Evolutionary conservation across 1,140 invertebrate species (phyloP), one percentile per base, ranked within the genome.

Genomic region (Trachelipus rathkii): DNA sequence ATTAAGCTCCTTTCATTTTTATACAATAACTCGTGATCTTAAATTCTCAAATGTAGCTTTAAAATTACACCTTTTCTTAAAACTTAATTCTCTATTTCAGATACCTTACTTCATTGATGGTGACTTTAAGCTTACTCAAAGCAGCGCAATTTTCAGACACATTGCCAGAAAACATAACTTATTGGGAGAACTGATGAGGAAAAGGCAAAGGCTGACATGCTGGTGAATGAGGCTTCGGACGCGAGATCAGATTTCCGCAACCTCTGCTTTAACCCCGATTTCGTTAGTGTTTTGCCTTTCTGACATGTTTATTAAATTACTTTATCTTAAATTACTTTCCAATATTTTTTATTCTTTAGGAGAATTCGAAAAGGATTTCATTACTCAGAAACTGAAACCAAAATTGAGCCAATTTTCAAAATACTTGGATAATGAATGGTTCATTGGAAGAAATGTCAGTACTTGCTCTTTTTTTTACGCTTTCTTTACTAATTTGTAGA

Each of bases 51-150:
- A 70, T 70, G 11, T n/a, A 70, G 11, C 11, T 23, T 21, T 15
- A n/a, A 21, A 23, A 21, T 13, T 70, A 70, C 24, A 8, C 21
- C n/a, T n/a, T n/a, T n/a, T n/a, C n/a, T n/a, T n/a, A n/a, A 60
- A 60, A 11, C 11, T n/a, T 7, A 6, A 19, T 44, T 10, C 50
- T 43, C 4, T 0, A 43, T 72, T 43, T 9, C 77, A 88, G 87
- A 82, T 88, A n/a, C 88, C 88, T 21, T 88, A 88, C 80, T 87
- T 85, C 74, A 87, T 88, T 78, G 87, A 88, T 82, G 87, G 86
- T 7, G 84, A 88, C 70, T 75, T 85, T 0, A 87, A 87, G 78
- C 75, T 88, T 9, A 87, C 86, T 5, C 87, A 89, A 81, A 87
- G 85, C 71, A 83, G 83, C 68, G 85, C 88, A 7, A 89, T 89